Evolutionary conservation across 2,888 invertebrate genomes (phyloP), one percentile per base, ranked within the genome.

Genomic region (Trissonchulus latispiculum): DNA sequence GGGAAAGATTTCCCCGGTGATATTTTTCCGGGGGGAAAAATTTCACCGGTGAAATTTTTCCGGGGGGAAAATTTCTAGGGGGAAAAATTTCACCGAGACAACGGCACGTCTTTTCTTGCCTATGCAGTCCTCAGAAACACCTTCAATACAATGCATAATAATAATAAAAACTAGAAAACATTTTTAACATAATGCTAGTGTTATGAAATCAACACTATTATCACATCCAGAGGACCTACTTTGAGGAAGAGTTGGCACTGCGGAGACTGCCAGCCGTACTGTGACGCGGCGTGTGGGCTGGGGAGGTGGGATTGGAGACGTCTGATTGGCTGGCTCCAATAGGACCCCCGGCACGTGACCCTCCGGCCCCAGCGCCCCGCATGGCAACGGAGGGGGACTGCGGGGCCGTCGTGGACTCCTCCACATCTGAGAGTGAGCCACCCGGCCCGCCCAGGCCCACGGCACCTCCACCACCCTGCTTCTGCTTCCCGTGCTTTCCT

Each of bases 211-310:
- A n/a, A n/a, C n/a, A n/a, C n/a, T n/a, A n/a, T n/a, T n/a, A n/a
- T n/a, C n/a, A n/a, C n/a, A n/a, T n/a, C n/a, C n/a, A n/a, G n/a
- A n/a, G n/a, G 62, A 84, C 85, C 84, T 81, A 86, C 86, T 84
- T 85, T 66, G 84, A 84, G 35, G 86, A 85, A 29, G 86, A 86
- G 77, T 85, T 84, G 62, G 85, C 85, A 71, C 83, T 83, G 76
- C 84, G 85, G 74, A 83, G 79, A 33, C 61, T 3, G 69, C 35
- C 18, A 59, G 73, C 2, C 36, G 61, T 48, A 66, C 28, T 72
- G 28, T 64, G 31, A 2, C 73, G 37, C 23, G 61, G 31, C 29
- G 61, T n/a, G 62, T 73, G 73, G 61, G 62, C 23, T 1, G 74
- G 73, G 36, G 36, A 61, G 36, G 23, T 29, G 23, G 62, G 74